These are phyloP conservation scores for Caenorhabditis sulstoni DNA, from an alignment of 2,888 invertebrate species.

Conservation along the genomic window DNA sequence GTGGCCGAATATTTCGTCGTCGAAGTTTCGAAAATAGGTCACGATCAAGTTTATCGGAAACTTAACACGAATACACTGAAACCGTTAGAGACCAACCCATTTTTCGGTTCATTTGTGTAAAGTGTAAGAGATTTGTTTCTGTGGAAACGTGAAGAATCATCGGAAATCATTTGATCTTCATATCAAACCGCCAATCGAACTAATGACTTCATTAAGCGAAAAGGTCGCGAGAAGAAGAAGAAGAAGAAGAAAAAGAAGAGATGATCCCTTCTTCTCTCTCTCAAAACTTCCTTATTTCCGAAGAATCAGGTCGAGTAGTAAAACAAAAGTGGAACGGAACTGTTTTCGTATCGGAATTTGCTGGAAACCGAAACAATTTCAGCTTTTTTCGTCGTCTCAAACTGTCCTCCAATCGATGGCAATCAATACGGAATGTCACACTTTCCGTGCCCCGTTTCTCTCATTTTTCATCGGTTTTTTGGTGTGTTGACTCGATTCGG, in stretches of 20 bases:
- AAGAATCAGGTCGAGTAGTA: too few species aligned
- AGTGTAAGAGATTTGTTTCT: too few species aligned
- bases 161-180: background rate
- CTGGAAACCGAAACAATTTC: background rate
- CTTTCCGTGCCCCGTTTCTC: background rate
- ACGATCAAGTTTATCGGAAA: too few species aligned
- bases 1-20: too few species aligned
- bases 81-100: too few species aligned
- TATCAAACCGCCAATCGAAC: slow-evolving; percentile 16
- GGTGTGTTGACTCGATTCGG: slow-evolving; percentile 2
- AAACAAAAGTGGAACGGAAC: too few species aligned
- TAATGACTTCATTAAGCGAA: too few species aligned
- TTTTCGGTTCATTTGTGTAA: too few species aligned
- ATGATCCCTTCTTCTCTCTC: background rate
- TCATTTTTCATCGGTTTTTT: slow-evolving; percentile 3
- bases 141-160: background rate
- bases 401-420: background rate
- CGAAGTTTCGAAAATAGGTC: too few species aligned
- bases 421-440: background rate
- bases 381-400: background rate
- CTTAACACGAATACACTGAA: too few species aligned
- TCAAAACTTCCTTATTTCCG: background rate
- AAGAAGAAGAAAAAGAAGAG: background rate
- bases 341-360: too few species aligned
- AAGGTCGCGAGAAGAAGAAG: background rate